phyloP scores from a whole-genome alignment of 1,140 invertebrate genomes.

The Sitobion miscanthi region DNA sequence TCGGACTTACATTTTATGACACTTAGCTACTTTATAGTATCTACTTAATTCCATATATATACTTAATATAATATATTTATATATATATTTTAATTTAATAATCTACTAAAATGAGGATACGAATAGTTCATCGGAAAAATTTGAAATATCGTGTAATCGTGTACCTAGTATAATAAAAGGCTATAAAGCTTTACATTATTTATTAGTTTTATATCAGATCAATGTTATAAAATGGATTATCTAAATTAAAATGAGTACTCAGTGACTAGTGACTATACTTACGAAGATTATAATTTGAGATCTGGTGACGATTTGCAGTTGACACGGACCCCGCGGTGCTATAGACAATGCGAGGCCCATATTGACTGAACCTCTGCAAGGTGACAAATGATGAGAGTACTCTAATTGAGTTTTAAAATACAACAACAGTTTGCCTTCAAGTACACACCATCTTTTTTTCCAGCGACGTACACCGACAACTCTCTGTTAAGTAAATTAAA shows the following conservation, averaged over 20 bases:
- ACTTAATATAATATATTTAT: no score
- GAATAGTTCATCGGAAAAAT: background rate
- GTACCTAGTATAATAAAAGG: background rate
- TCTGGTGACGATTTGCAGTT: constrained; percentile 63
- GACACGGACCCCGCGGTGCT: constrained; percentile 61
- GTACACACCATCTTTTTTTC: constrained; percentile 67
- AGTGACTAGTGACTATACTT: constrained; percentile 57
- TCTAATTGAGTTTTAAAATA: constrained; percentile 66
- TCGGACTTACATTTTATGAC: no score
- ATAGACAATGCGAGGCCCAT: constrained; percentile 64
- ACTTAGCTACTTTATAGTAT: background rate
- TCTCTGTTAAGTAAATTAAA: background rate
- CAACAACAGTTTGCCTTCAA: constrained; percentile 66
- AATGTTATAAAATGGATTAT: background rate
- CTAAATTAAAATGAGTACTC: background rate
- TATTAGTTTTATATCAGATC: constrained; percentile 9
- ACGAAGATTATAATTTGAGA: constrained; percentile 65
- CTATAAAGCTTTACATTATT: background rate
- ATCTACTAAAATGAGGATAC: background rate
- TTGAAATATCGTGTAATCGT: background rate
- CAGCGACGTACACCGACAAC: constrained; percentile 61
- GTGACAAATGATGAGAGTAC: constrained; percentile 64
- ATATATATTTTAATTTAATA: no score
- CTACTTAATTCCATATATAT: background rate
- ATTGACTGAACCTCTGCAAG: constrained; percentile 66